Conservation (phyloP, 2,797 vertebrate genomes). For the Chloroceryle inda region DNA sequence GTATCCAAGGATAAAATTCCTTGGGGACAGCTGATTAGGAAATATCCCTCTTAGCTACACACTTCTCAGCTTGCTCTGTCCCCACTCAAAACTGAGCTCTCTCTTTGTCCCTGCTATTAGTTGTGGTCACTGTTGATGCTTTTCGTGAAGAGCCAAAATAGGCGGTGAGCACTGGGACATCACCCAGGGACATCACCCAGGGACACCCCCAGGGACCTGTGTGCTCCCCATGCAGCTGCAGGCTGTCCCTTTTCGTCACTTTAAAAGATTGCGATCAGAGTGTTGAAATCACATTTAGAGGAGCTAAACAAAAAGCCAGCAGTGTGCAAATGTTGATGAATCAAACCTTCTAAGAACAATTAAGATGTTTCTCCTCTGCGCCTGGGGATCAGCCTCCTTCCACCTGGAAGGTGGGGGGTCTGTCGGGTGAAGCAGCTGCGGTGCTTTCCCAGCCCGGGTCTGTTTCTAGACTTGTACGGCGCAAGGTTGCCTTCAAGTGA, state of each 20-base stretch:
- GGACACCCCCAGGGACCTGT: no score
- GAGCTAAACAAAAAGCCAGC: neutral
- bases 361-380: accelerated
- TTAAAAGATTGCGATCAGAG: neutral
- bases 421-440: neutral
- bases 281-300: neutral
- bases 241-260: neutral
- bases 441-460: neutral
- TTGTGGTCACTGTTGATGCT: neutral
- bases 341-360: accelerated
- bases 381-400: neutral
- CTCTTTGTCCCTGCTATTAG: neutral
- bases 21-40: neutral
- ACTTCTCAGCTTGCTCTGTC: neutral
- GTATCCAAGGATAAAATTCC: conserved; percentile 27
- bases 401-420: neutral
- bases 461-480: neutral
- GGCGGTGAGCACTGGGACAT: accelerated
- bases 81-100: neutral
- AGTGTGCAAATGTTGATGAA: neutral
- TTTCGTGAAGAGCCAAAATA: neutral
- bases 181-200: no score
- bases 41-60: conserved; percentile 9
- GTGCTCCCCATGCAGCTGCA: neutral
- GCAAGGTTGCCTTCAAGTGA: conserved; percentile 79